Percentiles rank a stretch among this genome's conserved stretches.
phyloP scores from a whole-genome alignment of 2,888 invertebrate species.

The Chalcis sispes region DNA sequence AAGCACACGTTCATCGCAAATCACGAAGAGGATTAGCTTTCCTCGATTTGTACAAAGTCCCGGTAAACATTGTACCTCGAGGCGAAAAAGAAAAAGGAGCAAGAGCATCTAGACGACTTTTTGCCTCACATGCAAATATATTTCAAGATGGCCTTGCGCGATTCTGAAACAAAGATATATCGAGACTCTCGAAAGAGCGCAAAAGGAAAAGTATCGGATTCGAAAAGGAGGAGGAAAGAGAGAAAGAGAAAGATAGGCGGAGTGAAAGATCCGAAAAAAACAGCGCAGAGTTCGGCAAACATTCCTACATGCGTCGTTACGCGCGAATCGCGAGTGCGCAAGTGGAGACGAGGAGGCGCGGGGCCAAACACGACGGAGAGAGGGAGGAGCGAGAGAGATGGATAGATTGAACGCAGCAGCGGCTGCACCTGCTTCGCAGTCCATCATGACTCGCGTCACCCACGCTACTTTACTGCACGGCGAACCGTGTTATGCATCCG shows the following conservation, averaged over 20 bases:
- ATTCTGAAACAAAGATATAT: conserved; percentile 53
- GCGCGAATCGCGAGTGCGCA: conserved; percentile 62
- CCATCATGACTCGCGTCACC: conserved; percentile 74
- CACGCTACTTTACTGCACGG: conserved; percentile 75
- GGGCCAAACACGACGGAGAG: conserved; percentile 48
- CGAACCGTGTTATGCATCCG: conserved; percentile 74
- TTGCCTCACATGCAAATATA: neutral
- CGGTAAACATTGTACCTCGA: conserved; percentile 19
- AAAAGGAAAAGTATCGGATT: neutral
- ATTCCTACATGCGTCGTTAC: conserved; percentile 64
- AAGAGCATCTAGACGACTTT: neutral
- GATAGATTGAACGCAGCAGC: conserved; percentile 58
- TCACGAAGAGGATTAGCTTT: conserved; percentile 44
- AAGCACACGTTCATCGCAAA: conserved; percentile 44
- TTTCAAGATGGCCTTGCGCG: conserved; percentile 11
- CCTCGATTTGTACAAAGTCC: conserved; percentile 43
- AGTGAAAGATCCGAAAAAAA: neutral
- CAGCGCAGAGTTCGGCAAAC: neutral
- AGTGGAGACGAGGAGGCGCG: conserved; percentile 56
- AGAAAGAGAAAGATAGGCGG: conserved; percentile 1
- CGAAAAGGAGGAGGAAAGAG: neutral
- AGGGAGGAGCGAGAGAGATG: conserved; percentile 4
- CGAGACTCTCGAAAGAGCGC: conserved; percentile 26
- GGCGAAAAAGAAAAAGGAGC: neutral
- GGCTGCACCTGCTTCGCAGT: conserved; percentile 74